phyloP scores from a whole-genome alignment of 2,888 invertebrate species.

The Lithodes maja region DNA sequence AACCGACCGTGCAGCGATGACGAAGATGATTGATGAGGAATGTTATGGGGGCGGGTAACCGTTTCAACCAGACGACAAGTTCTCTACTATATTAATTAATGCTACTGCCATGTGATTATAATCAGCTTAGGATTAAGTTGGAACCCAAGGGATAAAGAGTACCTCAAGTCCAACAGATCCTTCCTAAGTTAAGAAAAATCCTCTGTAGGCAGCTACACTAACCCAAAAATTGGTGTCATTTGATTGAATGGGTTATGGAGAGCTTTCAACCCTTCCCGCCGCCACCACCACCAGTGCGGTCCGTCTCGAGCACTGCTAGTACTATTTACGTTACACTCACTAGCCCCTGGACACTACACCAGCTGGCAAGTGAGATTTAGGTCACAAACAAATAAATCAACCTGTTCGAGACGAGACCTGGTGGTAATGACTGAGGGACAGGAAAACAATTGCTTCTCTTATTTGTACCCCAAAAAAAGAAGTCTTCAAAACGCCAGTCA shows the following conservation, averaged over 20 bases:
- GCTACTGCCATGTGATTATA: too few species aligned
- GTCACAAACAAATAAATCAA: conserved; percentile 12
- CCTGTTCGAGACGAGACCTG: conserved; percentile 38
- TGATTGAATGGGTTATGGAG: too few species aligned
- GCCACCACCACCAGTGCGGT: not conserved
- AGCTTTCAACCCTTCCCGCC: not conserved
- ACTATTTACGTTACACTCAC: not conserved
- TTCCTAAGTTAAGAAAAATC: too few species aligned
- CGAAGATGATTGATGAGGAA: conserved; percentile 49
- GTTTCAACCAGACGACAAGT: too few species aligned
- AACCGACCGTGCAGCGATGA: conserved; percentile 52
- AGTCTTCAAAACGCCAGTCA: conserved; percentile 36
- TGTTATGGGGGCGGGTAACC: conserved; percentile 42
- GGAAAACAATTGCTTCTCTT: conserved; percentile 1
- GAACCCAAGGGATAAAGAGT: too few species aligned
- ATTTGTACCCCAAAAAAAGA: conserved; percentile 44
- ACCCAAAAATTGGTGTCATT: too few species aligned
- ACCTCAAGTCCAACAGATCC: too few species aligned
- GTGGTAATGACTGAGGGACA: not conserved
- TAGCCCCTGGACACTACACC: not conserved
- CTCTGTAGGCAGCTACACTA: too few species aligned
- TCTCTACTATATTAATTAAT: too few species aligned
- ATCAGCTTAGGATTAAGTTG: too few species aligned
- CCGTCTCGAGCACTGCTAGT: not conserved
- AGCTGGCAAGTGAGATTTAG: not conserved